Conservation (phyloP, 2,113 vertebrate species). For the Thomomys bottae region DNA sequence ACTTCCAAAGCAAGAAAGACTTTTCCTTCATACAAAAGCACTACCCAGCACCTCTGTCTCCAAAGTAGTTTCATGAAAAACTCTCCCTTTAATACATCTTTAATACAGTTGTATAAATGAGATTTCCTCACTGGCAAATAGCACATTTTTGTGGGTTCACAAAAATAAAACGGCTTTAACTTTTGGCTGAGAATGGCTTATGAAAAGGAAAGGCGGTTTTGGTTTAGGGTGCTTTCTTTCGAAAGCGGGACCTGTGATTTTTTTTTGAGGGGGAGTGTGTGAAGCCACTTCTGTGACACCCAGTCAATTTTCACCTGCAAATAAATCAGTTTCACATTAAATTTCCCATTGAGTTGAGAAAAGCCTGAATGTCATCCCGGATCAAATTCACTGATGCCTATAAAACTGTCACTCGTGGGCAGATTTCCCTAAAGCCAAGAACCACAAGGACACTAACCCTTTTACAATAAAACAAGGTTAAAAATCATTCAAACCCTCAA, state of each 20-base stretch:
- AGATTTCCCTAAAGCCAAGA: background rate
- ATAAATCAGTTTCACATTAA: slow-evolving; percentile 18
- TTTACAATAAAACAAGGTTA: background rate
- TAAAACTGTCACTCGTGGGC: background rate
- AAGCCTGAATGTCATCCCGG: background rate
- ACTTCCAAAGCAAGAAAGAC: background rate
- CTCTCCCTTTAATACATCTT: slow-evolving; percentile 61
- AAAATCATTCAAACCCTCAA: background rate
- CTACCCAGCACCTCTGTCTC: background rate
- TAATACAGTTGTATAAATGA: slow-evolving; percentile 65
- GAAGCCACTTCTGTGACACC: slow-evolving; percentile 37
- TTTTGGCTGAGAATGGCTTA: slow-evolving; percentile 71
- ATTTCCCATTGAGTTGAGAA: slow-evolving; percentile 42
- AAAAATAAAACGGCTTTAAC: slow-evolving; percentile 75
- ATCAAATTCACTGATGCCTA: background rate
- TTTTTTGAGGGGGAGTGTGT: background rate
- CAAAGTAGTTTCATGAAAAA: background rate
- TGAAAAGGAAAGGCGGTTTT: slow-evolving; percentile 68
- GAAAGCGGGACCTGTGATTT: background rate
- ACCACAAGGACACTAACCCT: background rate
- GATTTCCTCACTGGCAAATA: slow-evolving; percentile 77
- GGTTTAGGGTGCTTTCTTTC: slow-evolving; percentile 30
- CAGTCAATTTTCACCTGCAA: slow-evolving; percentile 63
- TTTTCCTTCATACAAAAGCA: slow-evolving; percentile 11
- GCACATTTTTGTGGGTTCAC: slow-evolving; percentile 79